phyloP scores from a whole-genome alignment of 2,888 invertebrate species.

The Cetonia aurata region DNA sequence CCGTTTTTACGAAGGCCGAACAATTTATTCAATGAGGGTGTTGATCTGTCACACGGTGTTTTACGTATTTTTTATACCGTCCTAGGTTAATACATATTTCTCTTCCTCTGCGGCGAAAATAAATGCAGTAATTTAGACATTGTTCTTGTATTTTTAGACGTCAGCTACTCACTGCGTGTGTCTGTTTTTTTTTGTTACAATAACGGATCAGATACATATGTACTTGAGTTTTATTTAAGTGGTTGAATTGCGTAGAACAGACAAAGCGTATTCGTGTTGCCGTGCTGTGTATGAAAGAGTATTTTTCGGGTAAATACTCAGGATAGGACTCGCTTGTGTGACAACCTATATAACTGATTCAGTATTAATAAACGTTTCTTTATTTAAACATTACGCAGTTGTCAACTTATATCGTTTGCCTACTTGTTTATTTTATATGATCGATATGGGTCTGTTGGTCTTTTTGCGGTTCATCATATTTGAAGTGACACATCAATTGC shows the following conservation, averaged over 20 bases:
- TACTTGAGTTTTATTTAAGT: constrained; percentile 38
- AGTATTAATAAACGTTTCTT: too few species aligned
- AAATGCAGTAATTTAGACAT: constrained; percentile 5
- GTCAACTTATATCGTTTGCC: too few species aligned
- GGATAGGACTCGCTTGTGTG: background rate
- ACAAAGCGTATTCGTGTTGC: constrained; percentile 4
- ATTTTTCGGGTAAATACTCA: constrained; percentile 19
- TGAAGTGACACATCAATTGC: too few species aligned
- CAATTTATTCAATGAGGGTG: background rate
- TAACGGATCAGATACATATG: background rate
- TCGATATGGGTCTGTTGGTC: too few species aligned
- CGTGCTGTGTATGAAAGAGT: constrained; percentile 18
- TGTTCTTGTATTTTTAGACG: constrained; percentile 37
- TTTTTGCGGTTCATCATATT: too few species aligned
- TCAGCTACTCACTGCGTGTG: background rate
- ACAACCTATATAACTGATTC: too few species aligned
- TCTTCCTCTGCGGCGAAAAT: background rate
- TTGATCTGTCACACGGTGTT: background rate
- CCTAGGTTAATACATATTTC: background rate
- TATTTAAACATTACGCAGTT: too few species aligned
- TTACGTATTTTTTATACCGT: constrained; percentile 2
- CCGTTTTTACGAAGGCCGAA: background rate
- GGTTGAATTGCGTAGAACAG: constrained; percentile 27
- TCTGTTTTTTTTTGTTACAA: constrained; percentile 29
- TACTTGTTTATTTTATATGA: too few species aligned